Conservation (phyloP, 2,888 invertebrate species). For the Rotaria macrura region DNA sequence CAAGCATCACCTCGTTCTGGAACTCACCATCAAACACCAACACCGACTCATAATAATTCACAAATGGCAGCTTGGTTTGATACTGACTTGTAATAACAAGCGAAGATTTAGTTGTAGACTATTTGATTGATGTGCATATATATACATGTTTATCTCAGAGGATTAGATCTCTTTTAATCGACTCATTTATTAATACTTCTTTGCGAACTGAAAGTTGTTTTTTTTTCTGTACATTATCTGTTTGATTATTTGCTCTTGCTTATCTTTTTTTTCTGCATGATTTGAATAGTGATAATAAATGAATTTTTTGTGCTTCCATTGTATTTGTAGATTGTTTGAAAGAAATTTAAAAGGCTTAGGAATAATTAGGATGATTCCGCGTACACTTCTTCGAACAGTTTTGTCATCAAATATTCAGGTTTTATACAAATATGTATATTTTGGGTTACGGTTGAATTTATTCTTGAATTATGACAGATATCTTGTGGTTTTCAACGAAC, state of each 20-base stretch:
- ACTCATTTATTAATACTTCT: background rate
- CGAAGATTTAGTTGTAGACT: background rate
- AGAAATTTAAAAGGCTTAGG: background rate
- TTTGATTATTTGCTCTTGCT: background rate
- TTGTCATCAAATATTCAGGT: background rate
- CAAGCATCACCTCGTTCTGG: background rate
- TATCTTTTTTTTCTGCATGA: background rate
- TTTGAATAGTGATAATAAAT: background rate
- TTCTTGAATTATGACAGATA: background rate
- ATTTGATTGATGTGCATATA: background rate
- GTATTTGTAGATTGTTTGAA: background rate
- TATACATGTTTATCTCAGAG: background rate
- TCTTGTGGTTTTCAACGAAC: background rate
- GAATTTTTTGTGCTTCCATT: conserved; percentile 1
- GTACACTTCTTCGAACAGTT: background rate
- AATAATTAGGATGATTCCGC: background rate
- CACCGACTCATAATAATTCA: background rate
- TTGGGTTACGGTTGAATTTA: too few relatives aligned
- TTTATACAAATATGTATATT: background rate
- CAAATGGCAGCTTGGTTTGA: conserved; percentile 7
- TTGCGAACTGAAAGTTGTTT: background rate
- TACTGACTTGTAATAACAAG: background rate
- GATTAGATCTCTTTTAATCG: background rate
- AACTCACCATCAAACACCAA: background rate
- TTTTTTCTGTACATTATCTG: background rate